Evolutionary conservation across 2,113 vertebrate genomes (phyloP).

Genomic region (Brachypodius melanocephalos): DNA sequence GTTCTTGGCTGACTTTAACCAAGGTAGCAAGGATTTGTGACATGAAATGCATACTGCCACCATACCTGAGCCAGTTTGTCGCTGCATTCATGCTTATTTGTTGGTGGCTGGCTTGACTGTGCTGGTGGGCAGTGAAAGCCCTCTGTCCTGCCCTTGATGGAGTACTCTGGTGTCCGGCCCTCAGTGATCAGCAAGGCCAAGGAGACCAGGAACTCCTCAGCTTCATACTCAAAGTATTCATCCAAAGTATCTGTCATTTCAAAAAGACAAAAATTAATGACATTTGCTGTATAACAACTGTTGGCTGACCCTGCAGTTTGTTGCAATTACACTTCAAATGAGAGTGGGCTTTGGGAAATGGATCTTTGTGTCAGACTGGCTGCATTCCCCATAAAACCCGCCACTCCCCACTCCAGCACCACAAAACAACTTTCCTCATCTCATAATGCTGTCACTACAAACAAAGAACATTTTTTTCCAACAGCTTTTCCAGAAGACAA

Average conservation of each 20-base stretch:
- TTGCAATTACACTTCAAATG: not conserved
- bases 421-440: not conserved
- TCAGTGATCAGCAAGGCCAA: slow-evolving; percentile 95
- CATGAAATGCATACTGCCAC: not conserved
- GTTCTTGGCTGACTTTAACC: not conserved
- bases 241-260: slow-evolving; percentile 83
- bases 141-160: slow-evolving; percentile 92
- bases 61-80: slow-evolving; percentile 92
- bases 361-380: not conserved
- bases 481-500: not conserved
- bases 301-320: not conserved
- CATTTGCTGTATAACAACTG: not conserved
- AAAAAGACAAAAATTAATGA: not conserved
- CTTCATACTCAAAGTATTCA: slow-evolving; percentile 97
- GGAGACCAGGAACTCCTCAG: slow-evolving; percentile 96
- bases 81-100: slow-evolving; percentile 91
- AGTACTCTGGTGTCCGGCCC: slow-evolving; percentile 93
- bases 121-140: slow-evolving; percentile 95
- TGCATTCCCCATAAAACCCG: not conserved
- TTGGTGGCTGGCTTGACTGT: slow-evolving; percentile 84
- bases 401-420: not conserved
- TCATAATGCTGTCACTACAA: not conserved
- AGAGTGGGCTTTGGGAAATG: not conserved
- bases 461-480: not conserved
- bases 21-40: not conserved